Percentiles rank a stretch among this genome's conserved stretches.
Evolutionary conservation across 2,113 vertebrate genomes (phyloP).

Genomic region (Collichthys lucidus): DNA sequence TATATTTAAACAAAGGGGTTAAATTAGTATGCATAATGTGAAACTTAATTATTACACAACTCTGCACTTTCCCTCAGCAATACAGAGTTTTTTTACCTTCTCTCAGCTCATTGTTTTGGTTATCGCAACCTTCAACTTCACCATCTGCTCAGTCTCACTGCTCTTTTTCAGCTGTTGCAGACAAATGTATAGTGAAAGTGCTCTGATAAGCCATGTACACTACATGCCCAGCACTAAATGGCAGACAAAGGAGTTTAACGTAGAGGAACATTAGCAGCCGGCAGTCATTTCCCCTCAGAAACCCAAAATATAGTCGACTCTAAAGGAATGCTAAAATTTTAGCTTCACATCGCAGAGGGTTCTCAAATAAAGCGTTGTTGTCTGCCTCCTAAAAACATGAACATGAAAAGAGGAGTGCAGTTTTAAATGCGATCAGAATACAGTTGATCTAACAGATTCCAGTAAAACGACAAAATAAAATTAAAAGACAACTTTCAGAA

Average conservation of each 20-base stretch:
- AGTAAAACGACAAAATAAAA: not conserved
- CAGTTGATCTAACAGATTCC: not conserved
- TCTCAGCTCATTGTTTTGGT: not conserved
- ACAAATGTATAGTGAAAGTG: not conserved
- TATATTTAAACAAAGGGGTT: too few relatives aligned
- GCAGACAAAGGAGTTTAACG: not conserved
- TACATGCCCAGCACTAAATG: not conserved
- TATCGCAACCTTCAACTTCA: not conserved
- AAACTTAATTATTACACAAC: too few relatives aligned
- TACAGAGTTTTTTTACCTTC: not conserved
- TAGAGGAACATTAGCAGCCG: too few relatives aligned
- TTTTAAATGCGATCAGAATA: not conserved
- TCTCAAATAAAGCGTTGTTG: too few relatives aligned
- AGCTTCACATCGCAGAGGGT: not conserved
- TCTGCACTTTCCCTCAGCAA: too few relatives aligned
- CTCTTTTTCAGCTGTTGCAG: not conserved
- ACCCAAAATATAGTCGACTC: not conserved
- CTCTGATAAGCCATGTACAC: not conserved
- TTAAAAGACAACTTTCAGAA: not conserved
- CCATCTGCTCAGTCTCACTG: not conserved
- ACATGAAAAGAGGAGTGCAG: not conserved
- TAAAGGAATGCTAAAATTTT: not conserved
- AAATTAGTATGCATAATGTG: too few relatives aligned
- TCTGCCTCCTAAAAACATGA: not conserved
- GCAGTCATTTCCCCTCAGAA: too few relatives aligned